phyloP scores from a whole-genome alignment of 2,888 invertebrate genomes.

The Mythimna lalbum region DNA sequence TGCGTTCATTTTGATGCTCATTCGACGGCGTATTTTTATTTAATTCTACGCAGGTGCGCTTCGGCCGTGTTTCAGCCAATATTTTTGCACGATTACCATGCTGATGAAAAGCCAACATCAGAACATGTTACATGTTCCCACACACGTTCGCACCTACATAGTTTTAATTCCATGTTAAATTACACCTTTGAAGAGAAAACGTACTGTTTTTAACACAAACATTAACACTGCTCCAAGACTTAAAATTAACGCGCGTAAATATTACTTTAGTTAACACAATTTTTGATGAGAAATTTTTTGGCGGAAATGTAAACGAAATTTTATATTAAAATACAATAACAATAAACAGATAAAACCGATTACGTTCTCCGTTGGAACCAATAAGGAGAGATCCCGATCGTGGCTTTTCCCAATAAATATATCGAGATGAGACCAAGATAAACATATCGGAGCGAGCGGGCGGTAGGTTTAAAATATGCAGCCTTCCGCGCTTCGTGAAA shows the following conservation, averaged over 20 bases:
- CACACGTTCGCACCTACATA: slow-evolving; percentile 70
- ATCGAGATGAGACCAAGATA: slow-evolving; percentile 88
- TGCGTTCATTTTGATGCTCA: slow-evolving; percentile 80
- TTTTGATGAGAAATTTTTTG: slow-evolving; percentile 57
- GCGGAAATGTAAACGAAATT: slow-evolving; percentile 59
- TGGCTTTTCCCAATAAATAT: slow-evolving; percentile 86
- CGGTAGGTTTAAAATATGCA: slow-evolving; percentile 87
- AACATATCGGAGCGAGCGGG: slow-evolving; percentile 83
- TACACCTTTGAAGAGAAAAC: slow-evolving; percentile 72
- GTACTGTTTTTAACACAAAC: slow-evolving; percentile 56
- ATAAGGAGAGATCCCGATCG: slow-evolving; percentile 82
- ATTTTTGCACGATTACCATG: slow-evolving; percentile 90
- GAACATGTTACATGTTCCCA: slow-evolving; percentile 74
- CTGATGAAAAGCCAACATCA: slow-evolving; percentile 90
- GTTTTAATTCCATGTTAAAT: slow-evolving; percentile 78
- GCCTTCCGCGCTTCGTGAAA: slow-evolving; percentile 82
- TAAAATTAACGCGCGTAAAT: slow-evolving; percentile 56
- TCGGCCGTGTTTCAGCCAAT: slow-evolving; percentile 82
- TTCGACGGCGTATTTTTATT: slow-evolving; percentile 88
- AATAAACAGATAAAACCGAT: slow-evolving; percentile 78
- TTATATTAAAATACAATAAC: slow-evolving; percentile 73
- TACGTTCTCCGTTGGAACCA: slow-evolving; percentile 78
- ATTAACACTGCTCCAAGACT: slow-evolving; percentile 48
- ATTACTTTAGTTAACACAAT: slow-evolving; percentile 54
- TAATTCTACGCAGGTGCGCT: slow-evolving; percentile 88